Conservation (phyloP, 2,797 vertebrate genomes). For the Distichodus sexfasciatus region DNA sequence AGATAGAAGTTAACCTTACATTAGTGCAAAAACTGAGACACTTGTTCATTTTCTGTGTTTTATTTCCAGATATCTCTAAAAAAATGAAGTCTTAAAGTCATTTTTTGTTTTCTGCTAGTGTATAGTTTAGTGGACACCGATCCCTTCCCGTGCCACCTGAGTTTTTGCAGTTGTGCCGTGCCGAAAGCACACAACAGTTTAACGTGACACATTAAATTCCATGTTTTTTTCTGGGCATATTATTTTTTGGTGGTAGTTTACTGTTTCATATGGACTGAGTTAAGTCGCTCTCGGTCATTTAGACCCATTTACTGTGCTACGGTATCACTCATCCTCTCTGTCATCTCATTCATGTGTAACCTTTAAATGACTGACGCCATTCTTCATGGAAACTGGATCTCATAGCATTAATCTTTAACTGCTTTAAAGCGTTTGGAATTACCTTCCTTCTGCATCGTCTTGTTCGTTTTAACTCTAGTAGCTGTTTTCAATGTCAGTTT, state of each 20-base stretch:
- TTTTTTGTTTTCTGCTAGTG: conserved; percentile 5
- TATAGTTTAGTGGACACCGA: conserved; percentile 12
- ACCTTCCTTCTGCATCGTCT: conserved; percentile 23
- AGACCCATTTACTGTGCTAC: conserved; percentile 13
- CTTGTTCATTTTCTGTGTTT: background rate
- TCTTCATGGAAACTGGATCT: conserved; percentile 33
- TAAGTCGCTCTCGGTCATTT: conserved; percentile 38
- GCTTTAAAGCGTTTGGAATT: conserved; percentile 24
- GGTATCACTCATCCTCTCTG: background rate
- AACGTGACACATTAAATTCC: conserved; percentile 4
- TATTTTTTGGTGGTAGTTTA: too few species aligned
- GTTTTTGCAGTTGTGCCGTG: conserved; percentile 29
- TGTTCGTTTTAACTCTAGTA: conserved; percentile 34
- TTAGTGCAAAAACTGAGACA: background rate
- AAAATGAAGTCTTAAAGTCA: background rate
- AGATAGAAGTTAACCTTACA: background rate
- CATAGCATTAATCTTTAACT: conserved; percentile 33
- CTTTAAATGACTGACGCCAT: background rate
- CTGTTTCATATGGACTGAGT: conserved; percentile 27
- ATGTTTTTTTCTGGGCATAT: too few species aligned
- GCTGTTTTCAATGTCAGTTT: conserved; percentile 50
- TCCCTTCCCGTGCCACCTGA: conserved; percentile 5
- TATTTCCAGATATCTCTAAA: background rate
- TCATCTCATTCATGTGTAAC: conserved; percentile 24
- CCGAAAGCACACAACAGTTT: conserved; percentile 2